Evolutionary conservation across 2,797 vertebrate species (phyloP).

Genomic region (Helarctos malayanus): DNA sequence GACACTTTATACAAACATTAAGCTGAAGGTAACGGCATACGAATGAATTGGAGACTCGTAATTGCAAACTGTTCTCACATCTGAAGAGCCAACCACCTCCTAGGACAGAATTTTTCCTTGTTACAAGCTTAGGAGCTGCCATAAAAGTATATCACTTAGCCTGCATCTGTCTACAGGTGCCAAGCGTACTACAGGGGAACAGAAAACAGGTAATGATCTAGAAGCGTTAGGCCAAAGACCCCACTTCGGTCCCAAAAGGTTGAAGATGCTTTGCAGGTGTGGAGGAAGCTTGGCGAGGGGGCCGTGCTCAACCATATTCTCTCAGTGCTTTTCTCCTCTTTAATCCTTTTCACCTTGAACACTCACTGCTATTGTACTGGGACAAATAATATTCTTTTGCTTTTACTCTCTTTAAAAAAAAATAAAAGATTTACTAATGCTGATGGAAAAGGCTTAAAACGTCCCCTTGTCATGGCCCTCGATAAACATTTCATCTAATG

Average conservation of each 20-base stretch:
- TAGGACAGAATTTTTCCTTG: conserved; percentile 86
- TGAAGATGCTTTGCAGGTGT: not conserved
- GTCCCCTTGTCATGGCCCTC: conserved; percentile 23
- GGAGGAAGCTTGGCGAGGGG: not conserved
- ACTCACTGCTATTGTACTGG: not conserved
- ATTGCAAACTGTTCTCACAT: conserved; percentile 86
- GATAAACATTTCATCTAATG: conserved; percentile 53
- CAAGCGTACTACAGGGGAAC: not conserved
- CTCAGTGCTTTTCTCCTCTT: not conserved
- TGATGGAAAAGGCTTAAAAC: conserved; percentile 74
- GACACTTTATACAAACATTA: conserved; percentile 88
- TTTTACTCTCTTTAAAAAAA: not conserved
- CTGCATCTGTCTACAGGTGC: not conserved
- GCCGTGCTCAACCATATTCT: not conserved
- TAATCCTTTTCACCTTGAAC: conserved; percentile 68
- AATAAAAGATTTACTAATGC: conserved; percentile 60
- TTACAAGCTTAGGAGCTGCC: conserved; percentile 82
- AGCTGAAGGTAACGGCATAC: conserved; percentile 88
- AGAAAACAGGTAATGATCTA: not conserved
- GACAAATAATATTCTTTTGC: conserved; percentile 41
- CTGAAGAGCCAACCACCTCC: conserved; percentile 85
- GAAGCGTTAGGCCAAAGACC: not conserved
- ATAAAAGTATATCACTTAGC: conserved; percentile 85
- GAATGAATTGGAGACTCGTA: conserved; percentile 89
- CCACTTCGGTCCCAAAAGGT: not conserved